Percentiles rank a stretch among this genome's conserved stretches.
Evolutionary conservation across 1,140 invertebrate genomes (phyloP).

Genomic region (Paracyclopina nana): DNA sequence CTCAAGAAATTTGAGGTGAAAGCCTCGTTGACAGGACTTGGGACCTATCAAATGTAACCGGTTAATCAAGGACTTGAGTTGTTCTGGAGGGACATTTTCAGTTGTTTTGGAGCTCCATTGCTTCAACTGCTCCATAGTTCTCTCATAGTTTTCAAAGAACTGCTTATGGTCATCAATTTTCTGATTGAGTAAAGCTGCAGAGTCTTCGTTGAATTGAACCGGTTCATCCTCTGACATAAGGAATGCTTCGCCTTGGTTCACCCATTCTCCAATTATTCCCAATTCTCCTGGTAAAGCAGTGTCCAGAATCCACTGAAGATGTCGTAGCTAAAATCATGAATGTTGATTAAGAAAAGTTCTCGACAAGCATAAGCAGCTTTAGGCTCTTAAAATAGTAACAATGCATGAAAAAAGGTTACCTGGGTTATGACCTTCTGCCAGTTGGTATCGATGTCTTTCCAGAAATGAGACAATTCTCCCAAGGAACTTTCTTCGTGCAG

Average conservation of each 20-base stretch:
- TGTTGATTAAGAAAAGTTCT: not conserved
- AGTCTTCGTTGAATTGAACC: slow-evolving; percentile 56
- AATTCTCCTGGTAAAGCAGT: slow-evolving; percentile 58
- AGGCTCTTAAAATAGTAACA: not conserved
- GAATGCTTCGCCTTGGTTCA: slow-evolving; percentile 61
- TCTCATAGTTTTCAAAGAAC: slow-evolving; percentile 70
- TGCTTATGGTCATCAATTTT: slow-evolving; percentile 26
- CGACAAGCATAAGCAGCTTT: too few relatives aligned
- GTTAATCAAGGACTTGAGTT: slow-evolving; percentile 53
- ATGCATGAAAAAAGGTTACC: slow-evolving; percentile 21
- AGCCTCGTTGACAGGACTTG: slow-evolving; percentile 48
- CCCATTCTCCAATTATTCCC: slow-evolving; percentile 63
- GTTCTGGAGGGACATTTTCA: slow-evolving; percentile 44
- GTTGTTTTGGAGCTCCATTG: too few relatives aligned
- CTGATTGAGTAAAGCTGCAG: slow-evolving; percentile 23
- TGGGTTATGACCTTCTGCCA: slow-evolving; percentile 51
- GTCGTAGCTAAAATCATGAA: slow-evolving; percentile 40
- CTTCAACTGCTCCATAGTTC: too few relatives aligned
- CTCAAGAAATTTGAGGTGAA: slow-evolving; percentile 65
- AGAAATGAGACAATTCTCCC: slow-evolving; percentile 48
- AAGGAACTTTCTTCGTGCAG: slow-evolving; percentile 24
- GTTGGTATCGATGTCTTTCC: slow-evolving; percentile 47
- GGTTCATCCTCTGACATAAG: slow-evolving; percentile 55
- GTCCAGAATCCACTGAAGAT: slow-evolving; percentile 69
- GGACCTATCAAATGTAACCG: slow-evolving; percentile 47